These are phyloP conservation scores for Colostygia pectinataria DNA, from an alignment of 2,888 invertebrate species.

Conservation along the genomic window DNA sequence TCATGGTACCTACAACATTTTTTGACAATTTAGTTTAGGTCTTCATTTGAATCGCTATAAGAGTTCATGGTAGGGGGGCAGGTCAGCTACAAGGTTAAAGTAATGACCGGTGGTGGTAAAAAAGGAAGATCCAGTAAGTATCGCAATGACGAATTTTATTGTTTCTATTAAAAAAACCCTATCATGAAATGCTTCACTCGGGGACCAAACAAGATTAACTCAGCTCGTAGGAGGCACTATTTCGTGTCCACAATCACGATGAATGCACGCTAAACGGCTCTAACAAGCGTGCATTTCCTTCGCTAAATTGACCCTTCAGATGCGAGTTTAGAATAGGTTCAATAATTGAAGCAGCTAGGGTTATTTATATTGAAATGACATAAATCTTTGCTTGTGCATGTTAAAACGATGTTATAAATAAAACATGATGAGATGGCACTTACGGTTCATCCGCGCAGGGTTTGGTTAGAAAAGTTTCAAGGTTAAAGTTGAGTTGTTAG, in stretches of 20 bases:
- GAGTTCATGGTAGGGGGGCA: too few species aligned
- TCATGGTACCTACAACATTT: too few species aligned
- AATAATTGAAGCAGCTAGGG: constrained; percentile 14
- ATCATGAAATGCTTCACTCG: not conserved
- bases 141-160: too few species aligned
- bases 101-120: too few species aligned
- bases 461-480: not conserved
- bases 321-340: constrained; percentile 21
- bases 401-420: too few species aligned
- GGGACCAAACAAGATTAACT: not conserved
- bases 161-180: not conserved
- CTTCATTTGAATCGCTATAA: too few species aligned
- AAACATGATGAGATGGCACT: too few species aligned
- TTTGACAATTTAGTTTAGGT: too few species aligned
- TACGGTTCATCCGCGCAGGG: too few species aligned
- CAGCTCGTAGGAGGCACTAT: constrained; percentile 1
- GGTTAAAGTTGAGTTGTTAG: not conserved
- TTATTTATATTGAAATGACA: not conserved
- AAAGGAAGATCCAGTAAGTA: too few species aligned
- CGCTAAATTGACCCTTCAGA: constrained; percentile 31
- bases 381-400: too few species aligned
- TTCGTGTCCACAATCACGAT: constrained; percentile 1
- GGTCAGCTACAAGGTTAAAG: too few species aligned
- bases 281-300: constrained; percentile 26
- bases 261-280: constrained; percentile 5